phyloP scores from a whole-genome alignment of 2,888 invertebrate species.

The Drosophila anceps region DNA sequence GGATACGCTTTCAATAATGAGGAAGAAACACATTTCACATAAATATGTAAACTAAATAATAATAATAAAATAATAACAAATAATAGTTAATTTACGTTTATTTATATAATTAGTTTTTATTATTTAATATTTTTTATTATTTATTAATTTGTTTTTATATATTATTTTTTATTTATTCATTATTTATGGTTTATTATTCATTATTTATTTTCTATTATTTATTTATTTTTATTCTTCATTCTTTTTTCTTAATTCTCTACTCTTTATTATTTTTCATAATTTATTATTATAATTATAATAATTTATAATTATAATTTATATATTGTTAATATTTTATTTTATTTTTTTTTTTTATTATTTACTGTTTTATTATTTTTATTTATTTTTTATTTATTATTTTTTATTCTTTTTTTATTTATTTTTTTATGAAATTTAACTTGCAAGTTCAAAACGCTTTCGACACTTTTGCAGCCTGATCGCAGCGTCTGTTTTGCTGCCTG shows the following conservation, averaged over 20 bases:
- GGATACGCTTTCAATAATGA: neutral
- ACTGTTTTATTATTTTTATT: too few species aligned
- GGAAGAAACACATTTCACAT: too few species aligned
- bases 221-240: neutral
- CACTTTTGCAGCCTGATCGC: constrained; percentile 49
- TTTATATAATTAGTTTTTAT: too few species aligned
- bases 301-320: neutral
- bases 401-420: neutral
- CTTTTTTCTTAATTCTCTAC: neutral
- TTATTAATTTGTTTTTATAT: too few species aligned
- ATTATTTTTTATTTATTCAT: neutral
- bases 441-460: constrained; percentile 3
- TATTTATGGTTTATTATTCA: neutral
- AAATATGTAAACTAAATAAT: too few species aligned
- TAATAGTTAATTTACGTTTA: too few species aligned
- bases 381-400: neutral
- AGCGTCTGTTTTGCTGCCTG: constrained; percentile 42
- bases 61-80: too few species aligned
- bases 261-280: neutral
- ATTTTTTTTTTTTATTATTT: neutral
- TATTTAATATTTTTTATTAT: too few species aligned
- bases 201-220: neutral
- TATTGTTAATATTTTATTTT: neutral
- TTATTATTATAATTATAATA: neutral
- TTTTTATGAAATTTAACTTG: neutral